A percentile compares a stretch with the other conserved stretches of the same genome.
Conservation (phyloP, 2,888 invertebrate species). For the Saturnia japonica region DNA sequence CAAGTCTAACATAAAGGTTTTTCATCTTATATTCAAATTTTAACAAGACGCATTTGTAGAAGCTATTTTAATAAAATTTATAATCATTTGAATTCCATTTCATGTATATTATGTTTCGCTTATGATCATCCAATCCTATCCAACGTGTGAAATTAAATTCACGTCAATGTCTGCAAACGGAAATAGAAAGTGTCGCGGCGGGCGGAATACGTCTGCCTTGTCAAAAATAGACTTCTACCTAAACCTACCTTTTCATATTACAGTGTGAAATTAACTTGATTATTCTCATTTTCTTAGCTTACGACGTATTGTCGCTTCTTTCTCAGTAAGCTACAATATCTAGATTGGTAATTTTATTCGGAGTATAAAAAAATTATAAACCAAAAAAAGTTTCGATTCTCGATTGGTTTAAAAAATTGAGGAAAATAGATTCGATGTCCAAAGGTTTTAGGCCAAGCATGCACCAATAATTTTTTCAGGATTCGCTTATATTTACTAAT, state of each 20-base stretch:
- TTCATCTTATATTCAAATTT: too few relatives aligned
- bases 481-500: too few relatives aligned
- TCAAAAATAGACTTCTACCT: constrained; percentile 37
- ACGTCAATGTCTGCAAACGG: constrained; percentile 65
- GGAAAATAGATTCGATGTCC: too few relatives aligned
- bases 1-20: too few relatives aligned
- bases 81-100: not conserved
- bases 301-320: not conserved
- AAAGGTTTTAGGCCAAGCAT: too few relatives aligned
- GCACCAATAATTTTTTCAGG: too few relatives aligned
- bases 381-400: too few relatives aligned
- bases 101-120: not conserved
- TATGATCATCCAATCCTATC: constrained; percentile 16
- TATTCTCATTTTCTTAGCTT: not conserved
- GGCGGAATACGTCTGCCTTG: constrained; percentile 36
- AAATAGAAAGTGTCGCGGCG: constrained; percentile 56
- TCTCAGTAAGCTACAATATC: not conserved
- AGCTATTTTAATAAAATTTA: not conserved
- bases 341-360: not conserved
- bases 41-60: not conserved
- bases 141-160: constrained; percentile 43
- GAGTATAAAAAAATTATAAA: too few relatives aligned
- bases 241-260: constrained; percentile 16
- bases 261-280: not conserved
- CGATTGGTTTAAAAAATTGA: too few relatives aligned